These are phyloP conservation scores for Rhincodon typus DNA, from an alignment of 2,797 vertebrate genomes.

Conservation along the genomic window DNA sequence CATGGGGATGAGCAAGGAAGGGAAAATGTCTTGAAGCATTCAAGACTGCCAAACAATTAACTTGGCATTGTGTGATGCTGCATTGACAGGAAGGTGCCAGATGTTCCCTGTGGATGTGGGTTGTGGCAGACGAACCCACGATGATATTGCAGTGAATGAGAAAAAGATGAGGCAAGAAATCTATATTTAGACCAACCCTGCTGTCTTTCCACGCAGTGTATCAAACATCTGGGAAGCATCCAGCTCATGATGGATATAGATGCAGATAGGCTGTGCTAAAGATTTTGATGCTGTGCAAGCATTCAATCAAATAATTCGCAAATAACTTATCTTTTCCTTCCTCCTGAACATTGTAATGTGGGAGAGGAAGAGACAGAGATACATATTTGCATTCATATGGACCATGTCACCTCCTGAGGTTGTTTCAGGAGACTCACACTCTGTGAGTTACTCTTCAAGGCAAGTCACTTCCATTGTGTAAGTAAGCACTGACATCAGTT, in stretches of 20 bases:
- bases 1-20: not conserved
- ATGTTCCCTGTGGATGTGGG: slow-evolving; percentile 1
- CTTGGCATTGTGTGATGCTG: not conserved
- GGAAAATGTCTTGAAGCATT: not conserved
- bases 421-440: not conserved
- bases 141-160: not conserved
- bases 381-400: not conserved
- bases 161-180: not conserved
- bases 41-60: not conserved
- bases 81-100: not conserved
- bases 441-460: not conserved
- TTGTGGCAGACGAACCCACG: not conserved
- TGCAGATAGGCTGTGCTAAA: not conserved
- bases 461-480: not conserved
- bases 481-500: not conserved
- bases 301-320: not conserved
- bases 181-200: not conserved
- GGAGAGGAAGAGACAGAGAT: not conserved
- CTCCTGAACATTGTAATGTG: not conserved
- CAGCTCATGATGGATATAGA: not conserved
- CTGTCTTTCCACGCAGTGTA: not conserved
- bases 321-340: not conserved
- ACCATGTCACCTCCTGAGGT: too few relatives aligned
- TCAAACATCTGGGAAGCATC: not conserved
- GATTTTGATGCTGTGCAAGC: not conserved